Percentiles rank a stretch among this genome's conserved stretches.
These are phyloP conservation scores for cat (Felis catus) DNA, from an alignment of 2,113 vertebrate species.

Conservation along the genomic window F.catus_Fca126_mat1.0 CM031419.1:52440501-52441000, in stretches of 20 bases:
- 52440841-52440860: neutral
- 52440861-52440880: neutral
- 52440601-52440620: neutral
- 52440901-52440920: neutral
- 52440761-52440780: neutral
- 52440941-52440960: neutral
- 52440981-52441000: neutral
- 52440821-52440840: neutral
- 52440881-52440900: neutral
- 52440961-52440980: neutral
- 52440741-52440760: neutral
- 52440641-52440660: neutral
- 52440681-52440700: neutral
- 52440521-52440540: neutral
- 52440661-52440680: no score
- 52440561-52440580: neutral
- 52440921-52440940: neutral
- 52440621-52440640: neutral
- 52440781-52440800: neutral
- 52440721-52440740: neutral
- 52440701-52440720: neutral
- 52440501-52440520: no score
- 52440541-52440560: neutral
- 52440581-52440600: neutral
- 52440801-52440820: neutral